phyloP scores from a whole-genome alignment of 2,888 invertebrate genomes.

The Kuschelorhynchus macadamiae region DNA sequence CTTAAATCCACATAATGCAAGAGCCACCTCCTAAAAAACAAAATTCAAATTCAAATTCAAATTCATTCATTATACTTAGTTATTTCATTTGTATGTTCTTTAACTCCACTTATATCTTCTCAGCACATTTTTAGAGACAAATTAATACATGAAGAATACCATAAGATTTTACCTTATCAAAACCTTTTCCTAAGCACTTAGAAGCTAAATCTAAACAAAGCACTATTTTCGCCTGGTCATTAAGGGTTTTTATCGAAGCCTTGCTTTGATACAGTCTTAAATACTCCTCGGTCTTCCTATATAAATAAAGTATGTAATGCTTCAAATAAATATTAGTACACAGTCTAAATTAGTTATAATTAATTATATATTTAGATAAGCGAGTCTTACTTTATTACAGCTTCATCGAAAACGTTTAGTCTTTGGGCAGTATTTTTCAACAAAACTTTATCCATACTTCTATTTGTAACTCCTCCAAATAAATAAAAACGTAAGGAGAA shows the following conservation, averaged over 20 bases:
- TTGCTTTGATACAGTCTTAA: conserved; percentile 71
- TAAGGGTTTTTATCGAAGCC: conserved; percentile 67
- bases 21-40: conserved; percentile 71
- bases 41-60: too few species aligned
- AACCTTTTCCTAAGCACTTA: conserved; percentile 68
- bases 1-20: conserved; percentile 74
- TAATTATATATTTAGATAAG: too few species aligned
- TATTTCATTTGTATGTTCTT: too few species aligned
- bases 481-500: too few species aligned
- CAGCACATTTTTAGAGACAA: too few species aligned
- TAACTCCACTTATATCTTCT: too few species aligned
- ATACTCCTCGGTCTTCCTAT: conserved; percentile 69
- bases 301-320: conserved; percentile 6
- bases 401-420: conserved; percentile 52
- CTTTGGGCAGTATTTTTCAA: conserved; percentile 50
- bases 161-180: conserved; percentile 69
- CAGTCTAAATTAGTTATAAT: too few species aligned
- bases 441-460: conserved; percentile 6
- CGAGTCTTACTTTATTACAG: conserved; percentile 51
- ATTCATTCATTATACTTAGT: too few species aligned
- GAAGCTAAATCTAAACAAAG: conserved; percentile 76
- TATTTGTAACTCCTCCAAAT: too few species aligned
- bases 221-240: conserved; percentile 74
- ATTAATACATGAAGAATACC: background rate
- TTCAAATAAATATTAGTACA: background rate